Evolutionary conservation across 2,113 vertebrate species (phyloP), one percentile per base, ranked within the genome.

Genomic region (Echinops telfairi): DNA sequence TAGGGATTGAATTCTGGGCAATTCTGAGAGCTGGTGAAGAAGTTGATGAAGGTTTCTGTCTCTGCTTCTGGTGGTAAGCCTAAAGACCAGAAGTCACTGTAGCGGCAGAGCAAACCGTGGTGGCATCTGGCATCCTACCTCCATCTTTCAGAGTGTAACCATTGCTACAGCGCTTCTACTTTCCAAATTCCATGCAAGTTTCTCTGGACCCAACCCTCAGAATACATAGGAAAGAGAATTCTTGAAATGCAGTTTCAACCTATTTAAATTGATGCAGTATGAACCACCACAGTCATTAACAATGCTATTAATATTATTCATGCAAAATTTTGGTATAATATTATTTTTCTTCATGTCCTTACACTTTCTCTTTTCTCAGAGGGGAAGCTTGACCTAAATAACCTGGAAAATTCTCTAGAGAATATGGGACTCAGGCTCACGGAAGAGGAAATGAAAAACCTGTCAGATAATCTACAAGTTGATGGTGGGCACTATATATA

Each of bases 391-490:
- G 17, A 10, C 53, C 58, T 73, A 70, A 40, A 93, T 76, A 84
- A 95, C 9, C 33, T 96, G 57, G 70, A 93, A 22, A 53, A 2
- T 5, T 64, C 62, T 77, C 62, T 94, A 33, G 78, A 78, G 79
- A 91, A 10, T 16, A 9, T 96, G 53, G 83, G 91, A 64, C 53
- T 92, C 31, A 25, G 38, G 1, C 83, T 94, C 53, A 62, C 83
- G 33, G 83, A 82, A 62, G 76, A 92, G 16, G 70, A 95, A 60
- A 68, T 86, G 17, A 25, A 29, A 79, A 83, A 96, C 2, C 83
- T 79, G 2, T 36, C 87, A 83, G 86, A 79, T 94, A 57, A 68
- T 23, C 62, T 89, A 29, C 60, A 40, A 53, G n/a, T 68, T 43
- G 94, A 96, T 57, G 58, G 81, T 96, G 12, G 80, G 84, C 80